These are phyloP conservation scores for Rallus limicola DNA, from an alignment of 2,113 vertebrate genomes.

Conservation along the genomic window DNA sequence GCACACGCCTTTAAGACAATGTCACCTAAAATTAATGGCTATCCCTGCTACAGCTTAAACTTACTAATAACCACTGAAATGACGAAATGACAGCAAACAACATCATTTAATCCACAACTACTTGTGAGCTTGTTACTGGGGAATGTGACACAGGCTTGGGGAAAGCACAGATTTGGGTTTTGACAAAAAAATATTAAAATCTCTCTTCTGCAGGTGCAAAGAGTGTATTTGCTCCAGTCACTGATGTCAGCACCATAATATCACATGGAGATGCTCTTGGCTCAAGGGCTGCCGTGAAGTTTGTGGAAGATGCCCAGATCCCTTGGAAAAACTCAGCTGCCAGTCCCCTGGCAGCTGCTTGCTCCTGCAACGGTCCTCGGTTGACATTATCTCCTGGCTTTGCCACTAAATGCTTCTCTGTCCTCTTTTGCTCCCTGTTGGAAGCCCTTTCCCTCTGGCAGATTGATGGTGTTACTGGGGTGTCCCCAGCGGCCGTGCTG, in stretches of 20 bases:
- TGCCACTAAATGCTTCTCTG: background rate
- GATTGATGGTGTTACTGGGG: background rate
- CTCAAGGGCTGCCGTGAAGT: background rate
- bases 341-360: background rate
- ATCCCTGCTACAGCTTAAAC: background rate
- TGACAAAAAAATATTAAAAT: background rate
- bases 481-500: background rate
- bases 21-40: background rate
- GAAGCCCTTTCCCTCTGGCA: constrained; percentile 24
- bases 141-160: background rate
- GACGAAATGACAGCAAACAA: background rate
- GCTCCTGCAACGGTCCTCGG: background rate
- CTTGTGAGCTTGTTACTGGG: background rate
- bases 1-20: background rate
- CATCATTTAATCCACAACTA: background rate
- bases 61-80: background rate
- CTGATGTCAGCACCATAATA: background rate
- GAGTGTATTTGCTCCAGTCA: background rate
- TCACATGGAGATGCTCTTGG: background rate
- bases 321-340: constrained; percentile 13
- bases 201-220: background rate
- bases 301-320: background rate
- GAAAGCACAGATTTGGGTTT: background rate
- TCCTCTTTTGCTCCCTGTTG: background rate
- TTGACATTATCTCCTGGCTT: background rate